Conservation (phyloP, 2,888 invertebrate species). For the Temnothorax rugatulus region DNA sequence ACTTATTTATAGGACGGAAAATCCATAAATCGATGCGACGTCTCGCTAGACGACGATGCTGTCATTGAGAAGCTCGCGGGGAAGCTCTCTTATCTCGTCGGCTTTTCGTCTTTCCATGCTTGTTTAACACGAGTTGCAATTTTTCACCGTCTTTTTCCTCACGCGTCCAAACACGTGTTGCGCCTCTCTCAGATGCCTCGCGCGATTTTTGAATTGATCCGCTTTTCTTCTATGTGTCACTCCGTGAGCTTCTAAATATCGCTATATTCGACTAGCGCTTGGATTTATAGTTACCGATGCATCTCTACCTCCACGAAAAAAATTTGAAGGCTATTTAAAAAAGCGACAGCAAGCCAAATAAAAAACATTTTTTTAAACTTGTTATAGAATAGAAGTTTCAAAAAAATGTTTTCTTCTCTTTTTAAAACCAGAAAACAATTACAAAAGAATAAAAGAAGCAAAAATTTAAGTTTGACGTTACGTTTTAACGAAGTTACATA, state of each 20-base stretch:
- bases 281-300: conserved; percentile 1
- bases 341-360: not conserved
- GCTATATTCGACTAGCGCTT: not conserved
- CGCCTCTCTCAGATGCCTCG: conserved; percentile 2
- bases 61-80: conserved; percentile 27
- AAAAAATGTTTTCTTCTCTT: not conserved
- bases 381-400: not conserved
- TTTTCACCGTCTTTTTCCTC: conserved; percentile 29
- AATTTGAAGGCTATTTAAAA: not conserved
- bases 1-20: conserved; percentile 57
- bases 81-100: conserved; percentile 46
- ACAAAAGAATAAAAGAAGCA: not conserved
- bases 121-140: conserved; percentile 47
- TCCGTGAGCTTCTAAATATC: not conserved
- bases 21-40: conserved; percentile 55
- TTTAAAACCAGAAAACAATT: not conserved
- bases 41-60: conserved; percentile 21
- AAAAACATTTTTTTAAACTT: not conserved
- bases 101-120: conserved; percentile 43
- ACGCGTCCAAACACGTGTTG: conserved; percentile 44
- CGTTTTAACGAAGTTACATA: not conserved
- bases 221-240: conserved; percentile 16
- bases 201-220: conserved; percentile 30
- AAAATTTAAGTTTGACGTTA: not conserved
- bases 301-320: not conserved